Evolutionary conservation across 2,888 invertebrate species (phyloP), one percentile per base, ranked within the genome.

Genomic region (Venusia cambrica): DNA sequence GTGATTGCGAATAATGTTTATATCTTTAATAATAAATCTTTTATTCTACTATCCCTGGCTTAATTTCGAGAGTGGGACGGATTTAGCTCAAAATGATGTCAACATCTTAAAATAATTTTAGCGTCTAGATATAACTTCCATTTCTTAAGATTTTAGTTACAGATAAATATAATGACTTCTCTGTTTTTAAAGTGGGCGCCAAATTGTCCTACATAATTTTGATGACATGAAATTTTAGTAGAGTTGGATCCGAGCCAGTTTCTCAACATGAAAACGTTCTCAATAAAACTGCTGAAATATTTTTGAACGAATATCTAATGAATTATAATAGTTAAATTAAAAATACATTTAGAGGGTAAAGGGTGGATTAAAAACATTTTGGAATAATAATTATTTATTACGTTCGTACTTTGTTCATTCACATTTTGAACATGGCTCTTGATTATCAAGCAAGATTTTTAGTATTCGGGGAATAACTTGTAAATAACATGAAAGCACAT

Each of bases 21-120:
- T 80, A 78, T 74, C 69, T 78, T 79, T 79, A 80, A 76, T 83
- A 85, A 83, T 87, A 87, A 85, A 87, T 74, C 76, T 79, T 76
- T 79, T 83, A 83, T 75, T 78, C 75, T 78, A 83, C 69, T 73
- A 68, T 54, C 36, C 54, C 43, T 55, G 31, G 31, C 51, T 59
- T 54, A 19, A 54, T 49, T 57, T 31, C 25, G 36, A 32, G 18
- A 43, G 29, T 11, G 19, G 22, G 39, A 6, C 51, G 12, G 36
- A 56, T 51, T 43, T 54, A 59, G 52, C 45, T 34, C 51, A 50
- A 45, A n/a, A 45, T 52, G 45, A 49, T 44, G 45, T 46, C 51
- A 55, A 48, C 48, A 48, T 62, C 62, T 57, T 54, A 61, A 64
- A 73, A 72, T 69, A 71, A 55, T 54, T 54, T 56, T 53, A 44